phyloP scores from a whole-genome alignment of 2,797 vertebrate genomes.

The Pseudomugil gertrudae region DNA sequence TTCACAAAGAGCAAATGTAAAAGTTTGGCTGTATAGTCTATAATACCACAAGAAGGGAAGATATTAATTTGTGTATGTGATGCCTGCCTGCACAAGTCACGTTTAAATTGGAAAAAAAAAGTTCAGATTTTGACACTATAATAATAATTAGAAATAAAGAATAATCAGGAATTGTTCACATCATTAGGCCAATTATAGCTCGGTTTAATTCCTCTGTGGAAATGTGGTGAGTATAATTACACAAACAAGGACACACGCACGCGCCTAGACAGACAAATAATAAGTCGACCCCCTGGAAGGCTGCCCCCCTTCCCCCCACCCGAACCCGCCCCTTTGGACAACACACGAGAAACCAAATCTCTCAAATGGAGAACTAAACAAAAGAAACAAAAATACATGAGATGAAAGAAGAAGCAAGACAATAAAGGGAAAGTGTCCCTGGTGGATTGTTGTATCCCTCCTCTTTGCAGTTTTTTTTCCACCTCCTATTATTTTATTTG shows the following conservation, averaged over 20 bases:
- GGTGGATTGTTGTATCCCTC: conserved; percentile 72
- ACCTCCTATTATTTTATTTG: conserved; percentile 75
- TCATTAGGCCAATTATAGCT: conserved; percentile 80
- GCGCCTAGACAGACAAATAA: conserved; percentile 39
- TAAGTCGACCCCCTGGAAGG: conserved; percentile 66
- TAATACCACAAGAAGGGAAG: conserved; percentile 13
- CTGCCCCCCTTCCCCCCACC: conserved; percentile 14
- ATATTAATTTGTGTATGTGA: conserved; percentile 19
- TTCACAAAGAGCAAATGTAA: conserved; percentile 53
- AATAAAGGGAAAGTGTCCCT: conserved; percentile 74
- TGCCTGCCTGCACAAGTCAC: conserved; percentile 14
- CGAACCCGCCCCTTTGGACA: conserved; percentile 69
- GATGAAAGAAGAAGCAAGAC: conserved; percentile 75
- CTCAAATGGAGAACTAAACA: conserved; percentile 76
- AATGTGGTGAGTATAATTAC: conserved; percentile 72
- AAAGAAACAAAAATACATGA: conserved; percentile 76
- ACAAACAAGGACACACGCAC: conserved; percentile 66
- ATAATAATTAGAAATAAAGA: conserved; percentile 47
- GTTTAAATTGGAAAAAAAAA: conserved; percentile 7
- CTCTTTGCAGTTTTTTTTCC: conserved; percentile 67
- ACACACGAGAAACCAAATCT: conserved; percentile 68
- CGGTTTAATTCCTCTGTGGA: conserved; percentile 67
- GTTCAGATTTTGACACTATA: conserved; percentile 40
- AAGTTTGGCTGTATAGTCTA: conserved; percentile 28
- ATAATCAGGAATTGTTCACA: conserved; percentile 74